phyloP scores from a whole-genome alignment of 2,888 invertebrate species.

The Drosophila quinaria region DNA sequence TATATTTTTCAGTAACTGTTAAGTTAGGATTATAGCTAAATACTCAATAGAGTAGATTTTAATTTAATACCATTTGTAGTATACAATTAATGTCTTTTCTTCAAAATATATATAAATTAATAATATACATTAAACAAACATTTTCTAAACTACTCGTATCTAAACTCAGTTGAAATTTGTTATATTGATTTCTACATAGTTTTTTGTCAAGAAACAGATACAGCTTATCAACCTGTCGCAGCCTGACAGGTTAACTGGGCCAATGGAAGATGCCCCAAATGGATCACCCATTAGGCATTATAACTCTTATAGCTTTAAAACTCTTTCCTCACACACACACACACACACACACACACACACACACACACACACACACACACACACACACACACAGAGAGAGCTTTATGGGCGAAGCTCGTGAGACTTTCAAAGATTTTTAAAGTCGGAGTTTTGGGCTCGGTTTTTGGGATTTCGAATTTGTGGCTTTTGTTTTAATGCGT shows the following conservation, averaged over 20 bases:
- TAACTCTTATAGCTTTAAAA: constrained; percentile 1
- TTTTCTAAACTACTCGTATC: not conserved
- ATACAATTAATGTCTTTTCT: too few relatives aligned
- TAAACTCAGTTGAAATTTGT: not conserved
- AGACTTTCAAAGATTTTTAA: constrained; percentile 25
- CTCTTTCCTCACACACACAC: constrained; percentile 1
- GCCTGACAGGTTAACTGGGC: not conserved
- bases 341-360: constrained; percentile 4
- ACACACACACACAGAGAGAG: not conserved
- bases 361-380: not conserved
- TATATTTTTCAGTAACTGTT: too few relatives aligned
- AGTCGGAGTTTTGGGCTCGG: constrained; percentile 1
- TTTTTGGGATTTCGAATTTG: constrained; percentile 32
- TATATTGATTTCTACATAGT: not conserved
- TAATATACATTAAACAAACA: too few relatives aligned
- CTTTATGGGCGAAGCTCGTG: constrained; percentile 51
- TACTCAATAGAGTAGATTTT: too few relatives aligned
- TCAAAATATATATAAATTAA: too few relatives aligned
- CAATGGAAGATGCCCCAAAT: constrained; percentile 12
- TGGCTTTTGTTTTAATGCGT: constrained; percentile 58
- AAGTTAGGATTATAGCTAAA: too few relatives aligned
- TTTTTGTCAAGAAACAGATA: constrained; percentile 2
- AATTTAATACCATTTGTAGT: too few relatives aligned
- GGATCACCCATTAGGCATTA: constrained; percentile 50
- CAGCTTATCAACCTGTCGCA: constrained; percentile 20